These are phyloP conservation scores for Pegoplata infirma DNA, from an alignment of 2,888 invertebrate genomes.

Conservation along the genomic window DNA sequence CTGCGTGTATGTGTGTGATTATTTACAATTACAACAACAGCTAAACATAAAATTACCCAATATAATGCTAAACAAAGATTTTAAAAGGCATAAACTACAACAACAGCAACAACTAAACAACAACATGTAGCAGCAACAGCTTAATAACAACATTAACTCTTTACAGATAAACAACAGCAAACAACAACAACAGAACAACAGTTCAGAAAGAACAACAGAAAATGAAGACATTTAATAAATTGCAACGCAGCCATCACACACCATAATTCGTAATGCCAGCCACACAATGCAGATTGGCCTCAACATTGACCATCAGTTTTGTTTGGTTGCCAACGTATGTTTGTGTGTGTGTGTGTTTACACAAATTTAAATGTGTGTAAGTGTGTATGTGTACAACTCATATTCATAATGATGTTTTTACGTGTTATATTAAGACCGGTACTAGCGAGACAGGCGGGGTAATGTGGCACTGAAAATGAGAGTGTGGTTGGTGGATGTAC, in stretches of 20 bases:
- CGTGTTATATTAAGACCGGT: slow-evolving; percentile 37
- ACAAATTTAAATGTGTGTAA: not conserved
- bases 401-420: slow-evolving; percentile 54
- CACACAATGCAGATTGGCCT: slow-evolving; percentile 52
- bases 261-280: slow-evolving; percentile 52
- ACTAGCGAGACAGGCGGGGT: slow-evolving; percentile 27
- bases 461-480: slow-evolving; percentile 42
- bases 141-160: slow-evolving; percentile 60
- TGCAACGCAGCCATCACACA: slow-evolving; percentile 62
- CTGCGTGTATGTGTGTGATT: slow-evolving; percentile 8
- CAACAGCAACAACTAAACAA: slow-evolving; percentile 20
- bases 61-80: slow-evolving; percentile 53
- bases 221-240: slow-evolving; percentile 72
- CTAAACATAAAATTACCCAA: slow-evolving; percentile 21
- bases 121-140: slow-evolving; percentile 16
- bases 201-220: slow-evolving; percentile 51
- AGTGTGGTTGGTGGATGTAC: slow-evolving; percentile 10
- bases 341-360: not conserved
- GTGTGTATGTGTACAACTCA: slow-evolving; percentile 35
- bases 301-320: slow-evolving; percentile 57
- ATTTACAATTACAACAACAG: not conserved
- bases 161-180: slow-evolving; percentile 35
- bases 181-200: slow-evolving; percentile 12
- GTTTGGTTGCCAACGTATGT: slow-evolving; percentile 24
- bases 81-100: slow-evolving; percentile 53